phyloP scores from a whole-genome alignment of 2,113 vertebrate genomes.

The Malaclemys terrapin region DNA sequence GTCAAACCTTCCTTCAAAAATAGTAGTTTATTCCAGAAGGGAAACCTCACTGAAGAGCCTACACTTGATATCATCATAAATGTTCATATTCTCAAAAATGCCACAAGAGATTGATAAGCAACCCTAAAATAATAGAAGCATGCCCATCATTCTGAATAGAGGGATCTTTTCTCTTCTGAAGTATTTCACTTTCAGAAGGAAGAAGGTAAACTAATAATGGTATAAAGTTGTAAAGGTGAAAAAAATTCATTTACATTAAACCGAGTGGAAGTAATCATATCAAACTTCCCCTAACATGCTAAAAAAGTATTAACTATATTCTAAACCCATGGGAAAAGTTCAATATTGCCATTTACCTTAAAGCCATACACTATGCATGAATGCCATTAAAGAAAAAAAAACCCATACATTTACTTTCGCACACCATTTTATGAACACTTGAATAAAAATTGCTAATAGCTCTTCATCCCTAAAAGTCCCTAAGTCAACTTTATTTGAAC shows the following conservation, averaged over 20 bases:
- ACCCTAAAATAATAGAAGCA: constrained; percentile 10
- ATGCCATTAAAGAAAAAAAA: background rate
- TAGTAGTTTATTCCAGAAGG: background rate
- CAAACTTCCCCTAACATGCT: background rate
- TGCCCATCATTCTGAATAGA: background rate
- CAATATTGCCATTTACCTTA: background rate
- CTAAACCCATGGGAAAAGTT: background rate
- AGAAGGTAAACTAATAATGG: background rate
- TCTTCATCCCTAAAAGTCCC: background rate
- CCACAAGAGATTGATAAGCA: constrained; percentile 40
- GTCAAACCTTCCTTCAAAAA: background rate
- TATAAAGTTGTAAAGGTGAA: background rate
- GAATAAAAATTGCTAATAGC: background rate
- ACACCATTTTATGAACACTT: background rate
- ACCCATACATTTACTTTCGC: background rate
- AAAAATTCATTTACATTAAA: background rate
- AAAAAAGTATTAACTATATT: background rate
- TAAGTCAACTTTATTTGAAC: background rate
- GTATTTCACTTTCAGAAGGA: background rate
- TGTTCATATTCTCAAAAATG: constrained; percentile 8
- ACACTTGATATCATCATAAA: background rate
- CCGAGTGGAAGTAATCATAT: background rate
- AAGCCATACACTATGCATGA: background rate
- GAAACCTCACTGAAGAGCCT: background rate
- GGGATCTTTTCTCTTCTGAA: constrained; percentile 24